Evolutionary conservation across 2,113 vertebrate species (phyloP).

Genomic region (Oncorhynchus gorbuscha): DNA sequence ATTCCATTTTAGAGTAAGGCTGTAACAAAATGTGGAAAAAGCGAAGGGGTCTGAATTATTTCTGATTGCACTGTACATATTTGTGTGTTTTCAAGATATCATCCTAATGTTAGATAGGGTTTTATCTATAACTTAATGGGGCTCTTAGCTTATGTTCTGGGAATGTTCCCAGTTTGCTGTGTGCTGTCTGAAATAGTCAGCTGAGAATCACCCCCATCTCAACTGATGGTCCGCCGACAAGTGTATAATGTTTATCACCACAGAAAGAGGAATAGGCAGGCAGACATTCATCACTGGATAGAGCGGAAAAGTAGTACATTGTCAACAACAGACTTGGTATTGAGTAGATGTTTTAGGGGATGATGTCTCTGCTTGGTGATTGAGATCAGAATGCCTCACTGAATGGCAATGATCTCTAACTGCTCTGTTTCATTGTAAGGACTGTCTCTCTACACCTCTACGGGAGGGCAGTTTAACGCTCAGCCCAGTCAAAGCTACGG

Average conservation of each 20-base stretch:
- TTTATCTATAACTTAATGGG: no score
- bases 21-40: no score
- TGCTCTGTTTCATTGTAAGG: neutral
- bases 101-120: no score
- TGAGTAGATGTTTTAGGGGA: neutral
- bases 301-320: no score
- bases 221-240: neutral
- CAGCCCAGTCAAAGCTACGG: no score
- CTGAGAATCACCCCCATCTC: neutral
- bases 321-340: neutral
- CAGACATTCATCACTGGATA: neutral
- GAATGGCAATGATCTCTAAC: neutral
- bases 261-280: neutral
- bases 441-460: neutral
- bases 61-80: no score
- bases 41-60: no score
- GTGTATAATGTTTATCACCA: neutral
- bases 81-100: no score
- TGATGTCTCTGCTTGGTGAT: neutral
- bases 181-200: slow-evolving; percentile 1
- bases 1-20: no score
- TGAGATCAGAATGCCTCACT: neutral
- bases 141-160: no score
- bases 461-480: no score
- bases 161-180: no score